Conservation (phyloP, 2,888 invertebrate species). For the Euzetes globulus region DNA sequence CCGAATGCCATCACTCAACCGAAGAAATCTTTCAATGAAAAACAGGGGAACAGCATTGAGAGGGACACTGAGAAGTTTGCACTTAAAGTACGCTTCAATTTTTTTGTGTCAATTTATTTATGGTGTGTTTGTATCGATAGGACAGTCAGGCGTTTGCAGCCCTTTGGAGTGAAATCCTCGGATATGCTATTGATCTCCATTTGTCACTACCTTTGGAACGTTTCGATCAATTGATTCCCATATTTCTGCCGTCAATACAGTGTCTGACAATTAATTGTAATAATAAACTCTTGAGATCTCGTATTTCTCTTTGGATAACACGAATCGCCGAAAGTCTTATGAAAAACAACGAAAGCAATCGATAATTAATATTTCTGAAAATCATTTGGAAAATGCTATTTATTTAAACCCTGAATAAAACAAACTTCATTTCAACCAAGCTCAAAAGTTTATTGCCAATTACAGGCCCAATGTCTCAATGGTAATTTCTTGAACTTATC, state of each 20-base stretch:
- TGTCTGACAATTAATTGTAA: slow-evolving; percentile 55
- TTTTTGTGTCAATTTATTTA: too few relatives aligned
- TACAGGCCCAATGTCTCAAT: too few relatives aligned
- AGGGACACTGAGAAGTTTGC: neutral
- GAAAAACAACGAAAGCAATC: neutral
- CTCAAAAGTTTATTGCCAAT: too few relatives aligned
- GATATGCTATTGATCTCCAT: slow-evolving; percentile 70
- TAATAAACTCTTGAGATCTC: slow-evolving; percentile 54
- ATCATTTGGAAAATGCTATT: too few relatives aligned
- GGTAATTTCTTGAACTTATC: too few relatives aligned
- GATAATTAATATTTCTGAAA: too few relatives aligned
- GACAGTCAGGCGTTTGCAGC: slow-evolving; percentile 76
- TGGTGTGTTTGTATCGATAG: too few relatives aligned
- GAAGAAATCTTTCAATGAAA: neutral
- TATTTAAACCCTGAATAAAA: too few relatives aligned
- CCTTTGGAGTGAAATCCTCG: slow-evolving; percentile 75
- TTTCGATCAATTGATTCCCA: slow-evolving; percentile 55
- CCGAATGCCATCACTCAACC: neutral
- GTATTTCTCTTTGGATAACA: slow-evolving; percentile 54
- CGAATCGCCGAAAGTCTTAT: slow-evolving; percentile 51
- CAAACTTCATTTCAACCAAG: too few relatives aligned
- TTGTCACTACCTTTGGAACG: slow-evolving; percentile 50
- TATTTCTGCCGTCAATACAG: slow-evolving; percentile 55
- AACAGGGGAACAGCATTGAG: neutral
- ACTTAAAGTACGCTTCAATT: neutral